Evolutionary conservation across 2,113 vertebrate species (phyloP), one percentile per base, ranked within the genome.

Genomic region (Pimephales promelas): DNA sequence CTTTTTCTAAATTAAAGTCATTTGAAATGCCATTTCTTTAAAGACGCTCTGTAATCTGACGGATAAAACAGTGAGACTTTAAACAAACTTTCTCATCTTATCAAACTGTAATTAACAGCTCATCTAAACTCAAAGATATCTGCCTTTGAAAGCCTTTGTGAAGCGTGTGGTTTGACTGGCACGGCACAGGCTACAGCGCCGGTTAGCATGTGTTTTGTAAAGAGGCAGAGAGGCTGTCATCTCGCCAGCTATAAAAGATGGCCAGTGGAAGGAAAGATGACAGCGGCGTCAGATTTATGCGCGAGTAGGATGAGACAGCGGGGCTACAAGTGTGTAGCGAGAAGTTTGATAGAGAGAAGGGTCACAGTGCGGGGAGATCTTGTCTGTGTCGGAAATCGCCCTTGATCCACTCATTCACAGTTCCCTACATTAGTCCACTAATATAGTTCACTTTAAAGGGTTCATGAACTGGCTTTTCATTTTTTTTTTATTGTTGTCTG

Each of bases 241-340:
- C 83, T 80, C 13, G 8, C 36, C 45, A 66, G 70, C 66, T 54
- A 24, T 31, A 78, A 81, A 75, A 34, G 81, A 85, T 84, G 61
- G 62, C 7, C 47, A 70, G 40, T 10, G 43, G 61, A 74, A 74
- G 34, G 59, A 81, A 43, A 68, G 31, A 54, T 79, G 74, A 66
- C 84, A 85, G 74, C 26, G 24, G n/a, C 2, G 40, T 43, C 22
- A 57, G 85, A 87, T 86, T 77, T 84, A 83, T 84, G 57, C 0
- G 22, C 59, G 36, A 78, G 64, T 7, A 43, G 22, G 81, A 81
- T 52, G 40, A 81, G 85, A 81, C 49, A 3, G 83, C 28, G 54
- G 43, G 24, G 26, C 62, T 66, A 31, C 34, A 66, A 36, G 18
- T 3, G 61, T 68, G 20, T 68, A 43, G 22, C 2, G 61, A 68